These are phyloP conservation scores for Ceratotherium simum DNA, from an alignment of 2,113 vertebrate species.

Conservation along the genomic window DNA sequence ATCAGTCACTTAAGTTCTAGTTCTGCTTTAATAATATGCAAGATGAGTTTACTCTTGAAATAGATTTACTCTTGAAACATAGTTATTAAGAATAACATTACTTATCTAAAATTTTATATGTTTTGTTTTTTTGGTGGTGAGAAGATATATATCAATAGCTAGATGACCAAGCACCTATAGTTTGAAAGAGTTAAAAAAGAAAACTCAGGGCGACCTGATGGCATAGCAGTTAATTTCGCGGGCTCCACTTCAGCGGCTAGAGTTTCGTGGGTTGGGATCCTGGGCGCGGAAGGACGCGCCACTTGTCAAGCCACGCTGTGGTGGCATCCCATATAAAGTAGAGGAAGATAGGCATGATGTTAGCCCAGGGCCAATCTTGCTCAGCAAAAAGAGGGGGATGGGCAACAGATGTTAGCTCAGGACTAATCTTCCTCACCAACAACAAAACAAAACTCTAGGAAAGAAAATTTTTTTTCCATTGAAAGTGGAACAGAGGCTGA, in stretches of 20 bases:
- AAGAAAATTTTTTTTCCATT: neutral
- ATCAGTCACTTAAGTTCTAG: neutral
- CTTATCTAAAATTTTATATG: neutral
- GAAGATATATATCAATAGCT: neutral
- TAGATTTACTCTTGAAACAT: neutral
- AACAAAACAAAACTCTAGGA: neutral
- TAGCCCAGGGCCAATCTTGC: too few relatives aligned
- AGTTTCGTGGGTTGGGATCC: too few relatives aligned
- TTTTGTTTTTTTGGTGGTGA: neutral
- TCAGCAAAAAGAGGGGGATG: too few relatives aligned
- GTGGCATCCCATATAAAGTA: too few relatives aligned
- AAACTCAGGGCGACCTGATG: too few relatives aligned
- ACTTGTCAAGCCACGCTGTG: too few relatives aligned
- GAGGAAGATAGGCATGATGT: too few relatives aligned
- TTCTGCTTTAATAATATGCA: neutral
- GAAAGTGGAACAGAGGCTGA: neutral
- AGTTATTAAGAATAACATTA: neutral
- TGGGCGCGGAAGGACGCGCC: too few relatives aligned
- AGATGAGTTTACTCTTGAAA: neutral
- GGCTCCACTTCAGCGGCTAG: too few relatives aligned
- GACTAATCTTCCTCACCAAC: too few relatives aligned
- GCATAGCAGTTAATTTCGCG: too few relatives aligned
- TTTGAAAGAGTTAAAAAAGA: neutral
- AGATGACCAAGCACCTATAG: neutral
- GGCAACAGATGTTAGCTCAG: too few relatives aligned